Conservation (phyloP, 2,888 invertebrate genomes). For the Cataglyphis altisquamis region DNA sequence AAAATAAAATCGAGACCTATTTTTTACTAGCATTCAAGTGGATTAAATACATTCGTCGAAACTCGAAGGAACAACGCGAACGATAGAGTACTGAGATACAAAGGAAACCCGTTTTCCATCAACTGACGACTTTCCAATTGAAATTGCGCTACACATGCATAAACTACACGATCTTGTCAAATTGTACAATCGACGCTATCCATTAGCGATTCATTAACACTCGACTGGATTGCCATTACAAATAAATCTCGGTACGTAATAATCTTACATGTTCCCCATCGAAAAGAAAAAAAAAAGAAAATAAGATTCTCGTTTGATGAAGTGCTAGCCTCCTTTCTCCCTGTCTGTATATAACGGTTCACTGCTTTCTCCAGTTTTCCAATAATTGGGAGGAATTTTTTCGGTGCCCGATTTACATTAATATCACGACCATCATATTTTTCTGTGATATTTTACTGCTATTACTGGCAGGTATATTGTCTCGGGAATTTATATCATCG, state of each 20-base stretch:
- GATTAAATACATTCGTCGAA: conserved; percentile 34
- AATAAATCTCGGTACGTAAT: conserved; percentile 59
- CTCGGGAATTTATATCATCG: conserved; percentile 6
- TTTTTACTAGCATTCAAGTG: conserved; percentile 9
- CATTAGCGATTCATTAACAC: conserved; percentile 65
- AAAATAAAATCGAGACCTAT: not conserved
- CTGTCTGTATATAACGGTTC: conserved; percentile 6
- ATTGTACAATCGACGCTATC: conserved; percentile 52
- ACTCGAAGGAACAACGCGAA: not conserved
- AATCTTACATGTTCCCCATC: conserved; percentile 64
- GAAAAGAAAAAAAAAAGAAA: conserved; percentile 44
- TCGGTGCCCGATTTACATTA: conserved; percentile 62
- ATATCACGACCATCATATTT: conserved; percentile 57
- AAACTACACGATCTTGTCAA: conserved; percentile 25
- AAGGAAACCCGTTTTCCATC: conserved; percentile 29
- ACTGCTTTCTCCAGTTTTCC: conserved; percentile 55
- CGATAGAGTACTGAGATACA: conserved; percentile 34
- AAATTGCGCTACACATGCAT: conserved; percentile 4
- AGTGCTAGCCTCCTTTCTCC: conserved; percentile 35
- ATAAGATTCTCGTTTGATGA: conserved; percentile 55
- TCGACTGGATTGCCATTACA: conserved; percentile 34
- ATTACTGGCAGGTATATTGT: not conserved
- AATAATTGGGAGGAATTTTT: conserved; percentile 68
- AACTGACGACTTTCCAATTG: conserved; percentile 12
- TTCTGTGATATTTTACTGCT: conserved; percentile 56